Percentiles rank a stretch among this genome's conserved stretches.
phyloP scores from a whole-genome alignment of 1,140 invertebrate genomes.

The Drosophila lini region DNA sequence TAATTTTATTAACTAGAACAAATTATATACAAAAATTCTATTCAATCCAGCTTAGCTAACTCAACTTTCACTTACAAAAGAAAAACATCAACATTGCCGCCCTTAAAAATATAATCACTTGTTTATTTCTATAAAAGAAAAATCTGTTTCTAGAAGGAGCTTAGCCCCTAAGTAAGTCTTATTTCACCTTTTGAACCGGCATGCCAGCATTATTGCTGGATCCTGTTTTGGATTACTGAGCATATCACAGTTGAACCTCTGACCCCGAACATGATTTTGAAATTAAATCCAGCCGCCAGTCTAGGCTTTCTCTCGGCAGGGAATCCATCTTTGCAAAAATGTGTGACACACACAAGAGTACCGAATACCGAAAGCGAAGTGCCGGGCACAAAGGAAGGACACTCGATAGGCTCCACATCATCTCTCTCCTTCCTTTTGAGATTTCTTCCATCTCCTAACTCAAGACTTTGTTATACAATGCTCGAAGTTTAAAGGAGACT shows the following conservation, averaged over 20 bases:
- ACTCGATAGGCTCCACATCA: slow-evolving; percentile 35
- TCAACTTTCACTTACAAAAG: not conserved
- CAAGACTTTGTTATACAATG: slow-evolving; percentile 22
- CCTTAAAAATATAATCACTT: not conserved
- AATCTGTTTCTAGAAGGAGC: no score
- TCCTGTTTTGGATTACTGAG: slow-evolving; percentile 30
- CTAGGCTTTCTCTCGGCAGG: slow-evolving; percentile 6
- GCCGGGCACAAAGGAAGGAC: slow-evolving; percentile 27
- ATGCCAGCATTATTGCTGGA: slow-evolving; percentile 2
- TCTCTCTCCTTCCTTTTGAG: not conserved
- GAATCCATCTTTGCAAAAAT: slow-evolving; percentile 34
- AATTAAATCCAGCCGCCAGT: slow-evolving; percentile 26
- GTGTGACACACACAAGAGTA: slow-evolving; percentile 27
- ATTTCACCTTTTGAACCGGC: slow-evolving; percentile 11
- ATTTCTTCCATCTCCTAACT: not conserved
- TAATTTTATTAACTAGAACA: not conserved
- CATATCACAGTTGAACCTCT: slow-evolving; percentile 31
- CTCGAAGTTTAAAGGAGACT: slow-evolving; percentile 20
- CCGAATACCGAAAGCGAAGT: not conserved
- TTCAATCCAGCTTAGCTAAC: no score
- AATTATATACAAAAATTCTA: not conserved
- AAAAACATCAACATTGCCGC: not conserved
- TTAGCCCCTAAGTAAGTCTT: not conserved
- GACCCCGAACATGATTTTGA: slow-evolving; percentile 40
- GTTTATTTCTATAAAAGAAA: slow-evolving; percentile 1